Conservation (phyloP, 2,113 vertebrate species). For the Noturus placidus region DNA sequence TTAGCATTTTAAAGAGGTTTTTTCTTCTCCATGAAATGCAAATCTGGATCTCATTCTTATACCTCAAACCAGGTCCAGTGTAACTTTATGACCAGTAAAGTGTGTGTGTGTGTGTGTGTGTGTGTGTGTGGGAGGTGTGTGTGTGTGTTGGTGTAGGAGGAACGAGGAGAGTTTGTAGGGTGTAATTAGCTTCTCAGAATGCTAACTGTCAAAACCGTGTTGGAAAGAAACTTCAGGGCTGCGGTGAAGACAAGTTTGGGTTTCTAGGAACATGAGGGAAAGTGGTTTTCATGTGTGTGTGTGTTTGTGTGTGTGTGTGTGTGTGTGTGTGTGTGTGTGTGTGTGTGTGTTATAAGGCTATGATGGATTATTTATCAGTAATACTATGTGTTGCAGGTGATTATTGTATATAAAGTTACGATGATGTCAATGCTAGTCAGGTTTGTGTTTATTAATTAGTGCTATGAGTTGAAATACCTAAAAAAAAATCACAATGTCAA, state of each 20-base stretch:
- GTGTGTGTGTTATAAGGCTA: conserved; percentile 17
- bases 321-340: conserved; percentile 28
- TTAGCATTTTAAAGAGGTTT: neutral
- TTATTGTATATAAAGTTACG: neutral
- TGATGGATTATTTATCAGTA: neutral
- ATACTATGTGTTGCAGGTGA: neutral
- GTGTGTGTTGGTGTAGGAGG: neutral
- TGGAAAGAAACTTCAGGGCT: conserved; percentile 8
- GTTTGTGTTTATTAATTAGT: neutral
- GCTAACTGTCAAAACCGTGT: conserved; percentile 14
- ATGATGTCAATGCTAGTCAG: neutral
- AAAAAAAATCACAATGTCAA: neutral
- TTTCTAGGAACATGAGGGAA: conserved; percentile 30
- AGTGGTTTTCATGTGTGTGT: conserved; percentile 7
- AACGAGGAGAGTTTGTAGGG: conserved; percentile 6
- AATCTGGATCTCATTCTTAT: neutral
- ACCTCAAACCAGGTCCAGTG: neutral
- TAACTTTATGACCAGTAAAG: neutral
- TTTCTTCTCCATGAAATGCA: neutral
- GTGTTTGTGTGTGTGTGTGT: conserved; percentile 21
- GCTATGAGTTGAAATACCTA: neutral
- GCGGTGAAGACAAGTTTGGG: conserved; percentile 12
- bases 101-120: conserved; percentile 1
- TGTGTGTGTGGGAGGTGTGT: neutral
- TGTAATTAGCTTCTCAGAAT: conserved; percentile 15